Evolutionary conservation across 1,140 invertebrate genomes (phyloP), one percentile per base, ranked within the genome.

Genomic region (Sycophaga agraensis): DNA sequence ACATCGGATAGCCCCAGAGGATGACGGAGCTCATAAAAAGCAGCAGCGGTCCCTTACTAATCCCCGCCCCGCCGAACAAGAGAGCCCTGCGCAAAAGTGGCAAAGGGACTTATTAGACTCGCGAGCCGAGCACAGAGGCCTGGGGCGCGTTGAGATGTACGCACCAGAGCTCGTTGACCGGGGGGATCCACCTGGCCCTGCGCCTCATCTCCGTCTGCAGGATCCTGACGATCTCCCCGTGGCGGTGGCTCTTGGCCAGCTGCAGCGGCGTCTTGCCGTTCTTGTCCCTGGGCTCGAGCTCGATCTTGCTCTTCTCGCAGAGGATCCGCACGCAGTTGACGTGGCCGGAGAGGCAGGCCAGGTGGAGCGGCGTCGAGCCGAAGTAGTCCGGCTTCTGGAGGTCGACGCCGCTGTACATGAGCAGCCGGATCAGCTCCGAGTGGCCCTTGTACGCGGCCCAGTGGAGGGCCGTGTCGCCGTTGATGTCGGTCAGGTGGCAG

Each of bases 381-480:
- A 94, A 96, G 75, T 95, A 93, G 77, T 97, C 93, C 1, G 91
- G 89, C 75, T 93, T 93, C 66, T 93, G 88, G 35, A 94, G 81
- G 71, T 93, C 90, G 1, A 92, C 91, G 2, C 92, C 92, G 57
- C 91, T 93, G 73, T 96, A 94, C 74, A 95, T 93, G n/a, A 97
- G 80, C 46, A 97, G 76, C 45, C 90, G 85, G 66, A 95, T 93
- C 48, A 96, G 75, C 70, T 96, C 93, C 0, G 91, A 86, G 70
- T 94, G 91, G 0, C 93, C 93, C 82, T 96, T 96, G 74, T 95
- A 96, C 2, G 91, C 91, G 0, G 93, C 93, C 94, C 94, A 97
- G 70, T 97, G 93, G 5, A 96, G 78, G 0, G 93, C 93, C 4
- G 92, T 94, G 67, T 97, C 93, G 0, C 94, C 93, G 74, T 96